Evolutionary conservation across 2,113 vertebrate species (phyloP).

Genomic region (Typhlomys cinereus): DNA sequence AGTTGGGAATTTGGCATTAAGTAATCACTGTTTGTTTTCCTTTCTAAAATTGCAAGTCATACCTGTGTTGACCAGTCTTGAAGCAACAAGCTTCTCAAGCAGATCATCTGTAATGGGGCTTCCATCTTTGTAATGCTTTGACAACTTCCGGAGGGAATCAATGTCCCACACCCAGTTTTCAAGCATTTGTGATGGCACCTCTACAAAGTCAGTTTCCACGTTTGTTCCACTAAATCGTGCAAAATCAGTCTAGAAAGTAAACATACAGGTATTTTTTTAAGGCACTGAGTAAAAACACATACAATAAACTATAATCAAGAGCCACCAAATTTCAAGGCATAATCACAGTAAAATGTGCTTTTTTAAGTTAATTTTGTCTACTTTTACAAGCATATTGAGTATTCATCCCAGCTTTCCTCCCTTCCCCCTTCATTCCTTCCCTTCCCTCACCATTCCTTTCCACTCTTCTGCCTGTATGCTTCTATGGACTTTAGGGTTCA

Average conservation of each 20-base stretch:
- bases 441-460: too few species aligned
- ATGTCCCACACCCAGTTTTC: slow-evolving; percentile 99
- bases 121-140: slow-evolving; percentile 93
- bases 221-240: slow-evolving; percentile 95
- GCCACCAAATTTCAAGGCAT: background rate
- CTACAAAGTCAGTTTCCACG: slow-evolving; percentile 97
- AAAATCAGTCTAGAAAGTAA: slow-evolving; percentile 88
- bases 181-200: slow-evolving; percentile 97
- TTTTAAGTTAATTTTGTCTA: too few species aligned
- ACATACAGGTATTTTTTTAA: background rate
- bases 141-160: slow-evolving; percentile 92
- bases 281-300: slow-evolving; percentile 12
- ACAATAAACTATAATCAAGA: slow-evolving; percentile 29
- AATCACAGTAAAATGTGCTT: background rate
- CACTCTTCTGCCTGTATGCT: too few species aligned
- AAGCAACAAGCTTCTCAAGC: slow-evolving; percentile 93
- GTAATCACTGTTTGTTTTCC: background rate
- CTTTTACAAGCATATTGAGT: too few species aligned
- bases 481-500: too few species aligned
- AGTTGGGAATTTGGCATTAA: background rate
- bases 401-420: too few species aligned
- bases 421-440: too few species aligned
- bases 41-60: slow-evolving; percentile 55
- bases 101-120: slow-evolving; percentile 88
- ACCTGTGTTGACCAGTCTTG: slow-evolving; percentile 96